Percentiles rank a stretch among this genome's conserved stretches.
phyloP scores from a whole-genome alignment of 2,113 vertebrate species.

The Vidua chalybeata region DNA sequence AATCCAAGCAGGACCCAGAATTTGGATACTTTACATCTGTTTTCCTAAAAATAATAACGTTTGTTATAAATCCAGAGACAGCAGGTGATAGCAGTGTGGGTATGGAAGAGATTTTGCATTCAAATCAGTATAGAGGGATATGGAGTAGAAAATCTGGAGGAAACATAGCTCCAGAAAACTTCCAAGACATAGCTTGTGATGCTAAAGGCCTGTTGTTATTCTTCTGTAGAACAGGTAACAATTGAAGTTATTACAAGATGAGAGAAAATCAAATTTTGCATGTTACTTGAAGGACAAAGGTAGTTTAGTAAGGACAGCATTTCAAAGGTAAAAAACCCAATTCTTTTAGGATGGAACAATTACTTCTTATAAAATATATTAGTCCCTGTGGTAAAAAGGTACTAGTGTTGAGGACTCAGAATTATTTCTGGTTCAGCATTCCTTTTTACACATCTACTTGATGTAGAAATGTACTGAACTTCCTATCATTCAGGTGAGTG shows the following conservation, averaged over 20 bases:
- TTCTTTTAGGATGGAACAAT: not conserved
- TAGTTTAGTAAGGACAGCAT: not conserved
- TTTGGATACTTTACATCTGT: not conserved
- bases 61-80: not conserved
- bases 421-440: not conserved
- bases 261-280: not conserved
- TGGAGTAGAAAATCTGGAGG: not conserved
- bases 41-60: not conserved
- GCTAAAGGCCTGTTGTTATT: not conserved
- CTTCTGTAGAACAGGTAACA: not conserved
- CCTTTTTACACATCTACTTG: not conserved
- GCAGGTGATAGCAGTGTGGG: fast-evolving
- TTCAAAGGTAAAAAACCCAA: not conserved
- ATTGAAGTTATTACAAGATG: not conserved
- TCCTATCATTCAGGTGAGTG: not conserved
- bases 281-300: not conserved
- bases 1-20: not conserved
- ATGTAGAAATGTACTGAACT: not conserved
- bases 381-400: not conserved
- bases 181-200: not conserved
- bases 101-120: not conserved
- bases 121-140: not conserved
- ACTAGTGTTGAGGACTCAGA: not conserved
- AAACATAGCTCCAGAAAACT: not conserved
- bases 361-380: not conserved